phyloP scores from a whole-genome alignment of 2,888 invertebrate species.

The Andrena haemorrhoa region DNA sequence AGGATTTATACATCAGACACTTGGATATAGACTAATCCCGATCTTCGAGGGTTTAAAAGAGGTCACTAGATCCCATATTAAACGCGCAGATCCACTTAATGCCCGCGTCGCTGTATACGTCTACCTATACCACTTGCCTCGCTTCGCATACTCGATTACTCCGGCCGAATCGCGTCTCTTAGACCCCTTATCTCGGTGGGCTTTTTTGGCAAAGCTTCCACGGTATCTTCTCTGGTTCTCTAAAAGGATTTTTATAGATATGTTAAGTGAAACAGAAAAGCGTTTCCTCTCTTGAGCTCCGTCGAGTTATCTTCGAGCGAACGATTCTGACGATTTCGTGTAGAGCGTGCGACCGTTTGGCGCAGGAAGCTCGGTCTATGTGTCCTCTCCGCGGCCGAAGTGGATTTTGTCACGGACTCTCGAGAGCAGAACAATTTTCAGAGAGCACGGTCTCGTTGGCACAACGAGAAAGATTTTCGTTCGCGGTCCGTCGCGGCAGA shows the following conservation, averaged over 20 bases:
- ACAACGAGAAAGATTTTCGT: neutral
- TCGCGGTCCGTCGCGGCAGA: neutral
- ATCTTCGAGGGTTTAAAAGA: slow-evolving; percentile 27
- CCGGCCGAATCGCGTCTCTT: neutral
- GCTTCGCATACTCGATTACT: neutral
- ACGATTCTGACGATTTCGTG: neutral
- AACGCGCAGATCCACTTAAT: slow-evolving; percentile 34
- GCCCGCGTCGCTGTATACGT: slow-evolving; percentile 13
- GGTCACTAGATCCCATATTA: slow-evolving; percentile 30
- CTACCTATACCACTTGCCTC: slow-evolving; percentile 24
- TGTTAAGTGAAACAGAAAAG: slow-evolving; percentile 27
- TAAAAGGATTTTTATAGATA: neutral
- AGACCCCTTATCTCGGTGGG: neutral
- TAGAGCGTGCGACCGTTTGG: neutral
- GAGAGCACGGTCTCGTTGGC: neutral
- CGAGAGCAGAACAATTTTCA: neutral
- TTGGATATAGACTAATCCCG: slow-evolving; percentile 35
- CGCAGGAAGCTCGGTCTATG: neutral
- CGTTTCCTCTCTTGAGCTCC: neutral
- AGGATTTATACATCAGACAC: slow-evolving; percentile 6
- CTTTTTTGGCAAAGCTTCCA: slow-evolving; percentile 20
- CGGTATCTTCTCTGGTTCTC: slow-evolving; percentile 16
- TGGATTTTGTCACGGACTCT: neutral
- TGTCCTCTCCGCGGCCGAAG: neutral
- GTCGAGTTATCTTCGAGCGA: neutral